Percentiles rank a stretch among this genome's conserved stretches.
Conservation (phyloP, 2,888 invertebrate species). For the Ornithoptera alexandrae region DNA sequence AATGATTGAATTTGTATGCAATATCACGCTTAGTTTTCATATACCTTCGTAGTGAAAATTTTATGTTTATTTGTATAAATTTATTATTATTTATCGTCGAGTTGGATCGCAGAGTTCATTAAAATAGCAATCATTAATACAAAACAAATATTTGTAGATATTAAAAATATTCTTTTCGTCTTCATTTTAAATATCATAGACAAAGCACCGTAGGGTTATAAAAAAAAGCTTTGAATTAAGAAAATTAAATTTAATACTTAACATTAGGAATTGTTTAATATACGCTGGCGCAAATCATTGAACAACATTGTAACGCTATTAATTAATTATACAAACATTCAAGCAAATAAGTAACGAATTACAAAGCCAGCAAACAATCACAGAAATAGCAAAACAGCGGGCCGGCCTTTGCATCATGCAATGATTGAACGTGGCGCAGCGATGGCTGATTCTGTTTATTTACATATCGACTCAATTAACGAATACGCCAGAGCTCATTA, state of each 20-base stretch:
- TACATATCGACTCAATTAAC: constrained; percentile 75
- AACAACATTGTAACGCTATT: constrained; percentile 29
- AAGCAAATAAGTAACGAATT: constrained; percentile 42
- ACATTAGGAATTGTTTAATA: background rate
- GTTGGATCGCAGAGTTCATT: background rate
- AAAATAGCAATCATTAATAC: background rate
- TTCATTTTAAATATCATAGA: background rate
- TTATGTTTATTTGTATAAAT: background rate
- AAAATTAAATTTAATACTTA: background rate
- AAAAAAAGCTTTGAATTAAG: too few relatives aligned
- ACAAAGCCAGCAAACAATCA: constrained; percentile 57
- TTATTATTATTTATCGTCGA: background rate
- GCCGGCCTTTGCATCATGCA: constrained; percentile 61
- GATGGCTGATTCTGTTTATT: constrained; percentile 57
- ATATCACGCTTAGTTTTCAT: constrained; percentile 19
- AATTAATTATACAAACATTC: constrained; percentile 38
- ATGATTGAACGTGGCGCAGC: constrained; percentile 54
- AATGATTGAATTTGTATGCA: constrained; percentile 25
- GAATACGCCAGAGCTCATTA: constrained; percentile 67
- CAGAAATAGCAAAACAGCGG: constrained; percentile 56
- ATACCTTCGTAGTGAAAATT: constrained; percentile 7
- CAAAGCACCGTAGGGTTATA: too few relatives aligned
- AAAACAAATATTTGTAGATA: background rate
- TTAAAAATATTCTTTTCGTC: background rate
- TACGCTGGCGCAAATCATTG: constrained; percentile 29